Evolutionary conservation across 2,888 invertebrate species (phyloP).

Genomic region (Netelia melanura): DNA sequence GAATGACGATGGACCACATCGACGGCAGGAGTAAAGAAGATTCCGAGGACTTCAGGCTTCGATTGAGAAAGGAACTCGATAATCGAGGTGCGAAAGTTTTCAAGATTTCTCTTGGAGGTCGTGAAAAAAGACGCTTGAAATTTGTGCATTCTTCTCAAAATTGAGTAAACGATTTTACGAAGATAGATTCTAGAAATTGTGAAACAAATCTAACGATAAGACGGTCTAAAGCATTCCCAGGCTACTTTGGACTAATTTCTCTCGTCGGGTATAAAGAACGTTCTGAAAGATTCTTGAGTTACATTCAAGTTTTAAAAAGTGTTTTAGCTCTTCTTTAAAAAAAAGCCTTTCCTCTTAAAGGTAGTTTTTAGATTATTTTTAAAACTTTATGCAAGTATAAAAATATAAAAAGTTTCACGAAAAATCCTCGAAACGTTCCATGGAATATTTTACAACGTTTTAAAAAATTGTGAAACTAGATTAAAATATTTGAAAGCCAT

Average conservation of each 20-base stretch:
- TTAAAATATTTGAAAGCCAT: neutral
- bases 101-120: neutral
- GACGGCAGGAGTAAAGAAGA: constrained; percentile 84
- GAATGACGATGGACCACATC: constrained; percentile 73
- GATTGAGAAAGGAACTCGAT: constrained; percentile 93
- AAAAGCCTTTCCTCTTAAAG: too few relatives aligned
- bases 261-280: too few relatives aligned
- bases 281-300: too few relatives aligned
- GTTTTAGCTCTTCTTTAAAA: too few relatives aligned
- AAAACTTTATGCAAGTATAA: neutral
- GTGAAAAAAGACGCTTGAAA: neutral
- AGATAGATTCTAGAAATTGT: too few relatives aligned
- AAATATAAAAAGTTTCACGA: neutral
- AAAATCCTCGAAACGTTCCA: neutral
- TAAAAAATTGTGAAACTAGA: too few relatives aligned
- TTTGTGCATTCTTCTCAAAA: neutral
- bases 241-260: too few relatives aligned
- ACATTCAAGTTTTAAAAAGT: too few relatives aligned
- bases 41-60: constrained; percentile 92
- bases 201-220: too few relatives aligned
- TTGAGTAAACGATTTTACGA: neutral
- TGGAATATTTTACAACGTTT: too few relatives aligned
- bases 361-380: neutral
- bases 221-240: too few relatives aligned
- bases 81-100: constrained; percentile 90